phyloP scores from a whole-genome alignment of 1,140 invertebrate genomes.

The Andrena cerasifolii region DNA sequence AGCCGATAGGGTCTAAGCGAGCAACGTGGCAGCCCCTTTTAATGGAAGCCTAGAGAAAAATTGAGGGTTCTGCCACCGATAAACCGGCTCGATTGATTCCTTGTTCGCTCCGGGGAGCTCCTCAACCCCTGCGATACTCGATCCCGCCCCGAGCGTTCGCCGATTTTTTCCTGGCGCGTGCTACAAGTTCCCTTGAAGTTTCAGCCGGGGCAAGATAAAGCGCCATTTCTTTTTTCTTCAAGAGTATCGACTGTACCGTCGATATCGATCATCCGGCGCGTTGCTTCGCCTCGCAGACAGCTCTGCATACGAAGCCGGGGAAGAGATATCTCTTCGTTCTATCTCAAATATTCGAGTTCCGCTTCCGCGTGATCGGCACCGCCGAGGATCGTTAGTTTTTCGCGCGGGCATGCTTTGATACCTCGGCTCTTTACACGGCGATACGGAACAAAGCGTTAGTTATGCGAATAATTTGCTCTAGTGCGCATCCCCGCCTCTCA shows the following conservation, averaged over 20 bases:
- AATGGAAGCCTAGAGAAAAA: conserved; percentile 31
- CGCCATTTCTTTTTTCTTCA: background rate
- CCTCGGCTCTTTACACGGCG: no score
- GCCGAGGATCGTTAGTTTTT: background rate
- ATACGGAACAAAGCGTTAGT: background rate
- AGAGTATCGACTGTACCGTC: background rate
- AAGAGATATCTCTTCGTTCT: background rate
- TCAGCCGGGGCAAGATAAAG: conserved; percentile 15
- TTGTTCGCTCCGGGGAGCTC: background rate
- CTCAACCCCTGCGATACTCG: background rate
- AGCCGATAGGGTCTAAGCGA: background rate
- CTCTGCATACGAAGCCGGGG: background rate
- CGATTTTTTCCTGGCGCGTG: background rate
- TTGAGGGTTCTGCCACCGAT: conserved; percentile 34
- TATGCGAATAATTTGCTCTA: background rate
- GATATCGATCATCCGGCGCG: conserved; percentile 27
- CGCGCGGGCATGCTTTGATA: background rate
- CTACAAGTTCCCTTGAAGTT: conserved; percentile 4
- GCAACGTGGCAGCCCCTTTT: conserved; percentile 1
- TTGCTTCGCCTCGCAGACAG: background rate
- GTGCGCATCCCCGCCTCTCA: no score
- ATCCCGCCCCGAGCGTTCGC: background rate
- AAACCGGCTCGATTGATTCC: conserved; percentile 51
- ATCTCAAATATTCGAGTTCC: conserved; percentile 24
- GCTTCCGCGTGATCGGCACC: conserved; percentile 3